A percentile compares a stretch with the other conserved stretches of the same genome.
phyloP scores from a whole-genome alignment of 2,888 invertebrate species.

The Lasioglossum villosulum region DNA sequence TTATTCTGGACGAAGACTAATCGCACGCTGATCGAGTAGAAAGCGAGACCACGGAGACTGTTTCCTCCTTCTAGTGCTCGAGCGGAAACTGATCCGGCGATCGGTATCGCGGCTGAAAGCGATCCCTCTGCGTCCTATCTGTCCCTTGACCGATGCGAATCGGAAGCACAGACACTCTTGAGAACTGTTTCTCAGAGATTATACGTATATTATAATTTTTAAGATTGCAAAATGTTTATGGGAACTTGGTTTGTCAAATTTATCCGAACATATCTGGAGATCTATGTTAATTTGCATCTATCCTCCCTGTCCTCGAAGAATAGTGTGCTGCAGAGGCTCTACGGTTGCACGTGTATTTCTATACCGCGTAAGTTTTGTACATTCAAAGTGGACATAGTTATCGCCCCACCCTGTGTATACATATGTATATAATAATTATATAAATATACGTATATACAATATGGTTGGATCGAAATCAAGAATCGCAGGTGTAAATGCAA shows the following conservation, averaged over 20 bases:
- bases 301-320: not conserved
- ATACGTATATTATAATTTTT: not conserved
- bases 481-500: too few species aligned
- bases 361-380: too few species aligned
- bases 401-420: too few species aligned
- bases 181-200: not conserved
- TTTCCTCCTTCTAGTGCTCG: not conserved
- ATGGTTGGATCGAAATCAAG: too few species aligned
- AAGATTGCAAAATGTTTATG: not conserved
- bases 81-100: slow-evolving; percentile 1
- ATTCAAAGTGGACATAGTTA: too few species aligned
- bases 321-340: not conserved
- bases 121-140: not conserved
- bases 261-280: not conserved
- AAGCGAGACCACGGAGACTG: not conserved
- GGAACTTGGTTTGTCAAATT: too few species aligned
- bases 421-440: too few species aligned
- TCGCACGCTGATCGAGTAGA: slow-evolving; percentile 6
- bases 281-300: not conserved
- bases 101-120: slow-evolving; percentile 8
- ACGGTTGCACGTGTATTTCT: not conserved
- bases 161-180: not conserved
- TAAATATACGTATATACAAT: too few species aligned
- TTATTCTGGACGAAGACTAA: not conserved
- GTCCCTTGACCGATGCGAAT: not conserved